Evolutionary conservation across 2,888 invertebrate species (phyloP).

Genomic region (Ophioninae sp.): DNA sequence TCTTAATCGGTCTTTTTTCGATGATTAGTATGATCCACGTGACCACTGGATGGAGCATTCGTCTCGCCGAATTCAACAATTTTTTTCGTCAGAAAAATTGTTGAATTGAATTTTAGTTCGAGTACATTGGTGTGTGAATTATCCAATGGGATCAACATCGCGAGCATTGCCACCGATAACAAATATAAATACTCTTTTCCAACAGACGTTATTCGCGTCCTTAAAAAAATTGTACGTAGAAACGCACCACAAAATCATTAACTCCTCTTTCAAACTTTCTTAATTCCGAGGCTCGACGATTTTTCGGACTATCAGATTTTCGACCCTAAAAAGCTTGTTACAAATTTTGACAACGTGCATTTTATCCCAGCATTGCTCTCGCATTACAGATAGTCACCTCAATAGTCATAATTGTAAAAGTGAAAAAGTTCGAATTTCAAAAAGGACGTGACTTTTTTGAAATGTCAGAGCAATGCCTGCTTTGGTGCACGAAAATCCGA

Average conservation of each 20-base stretch:
- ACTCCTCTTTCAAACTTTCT: background rate
- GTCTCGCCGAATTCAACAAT: background rate
- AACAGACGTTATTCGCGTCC: background rate
- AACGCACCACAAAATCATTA: background rate
- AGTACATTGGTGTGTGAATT: background rate
- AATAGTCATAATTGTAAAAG: background rate
- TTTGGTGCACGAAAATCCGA: background rate
- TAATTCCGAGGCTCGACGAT: background rate
- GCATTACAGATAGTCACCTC: background rate
- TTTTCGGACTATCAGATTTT: background rate
- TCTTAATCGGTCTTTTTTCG: background rate
- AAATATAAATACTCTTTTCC: background rate
- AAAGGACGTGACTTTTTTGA: background rate
- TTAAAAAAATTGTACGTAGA: background rate
- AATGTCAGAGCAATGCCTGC: background rate
- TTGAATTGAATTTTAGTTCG: background rate
- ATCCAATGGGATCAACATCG: background rate
- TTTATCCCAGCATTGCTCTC: background rate
- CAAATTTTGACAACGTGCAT: background rate
- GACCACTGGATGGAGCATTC: background rate
- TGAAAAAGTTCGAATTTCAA: background rate
- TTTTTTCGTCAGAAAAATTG: slow-evolving; percentile 7
- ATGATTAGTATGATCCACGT: background rate
- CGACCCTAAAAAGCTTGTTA: background rate
- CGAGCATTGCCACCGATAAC: background rate